Conservation (phyloP, 2,888 invertebrate genomes). For the Mylabris sibirica region DNA sequence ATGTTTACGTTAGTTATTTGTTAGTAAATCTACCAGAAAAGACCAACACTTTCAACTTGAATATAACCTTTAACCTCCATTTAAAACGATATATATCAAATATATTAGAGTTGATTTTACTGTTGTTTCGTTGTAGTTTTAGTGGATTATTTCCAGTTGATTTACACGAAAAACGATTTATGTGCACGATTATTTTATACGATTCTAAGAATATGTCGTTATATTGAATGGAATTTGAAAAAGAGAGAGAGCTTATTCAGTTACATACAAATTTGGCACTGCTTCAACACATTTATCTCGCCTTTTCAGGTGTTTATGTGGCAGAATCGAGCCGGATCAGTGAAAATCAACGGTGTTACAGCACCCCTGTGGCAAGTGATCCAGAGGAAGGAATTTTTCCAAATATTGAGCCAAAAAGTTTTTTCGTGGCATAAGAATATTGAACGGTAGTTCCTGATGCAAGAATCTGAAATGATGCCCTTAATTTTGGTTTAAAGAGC, state of each 20-base stretch:
- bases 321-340: not conserved
- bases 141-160: not conserved
- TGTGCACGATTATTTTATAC: not conserved
- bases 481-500: no score
- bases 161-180: not conserved
- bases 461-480: no score
- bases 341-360: no score
- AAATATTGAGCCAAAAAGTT: no score
- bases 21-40: not conserved
- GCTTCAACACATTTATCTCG: not conserved
- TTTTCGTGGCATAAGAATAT: no score
- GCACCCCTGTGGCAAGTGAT: no score
- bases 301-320: not conserved
- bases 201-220: not conserved
- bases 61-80: not conserved
- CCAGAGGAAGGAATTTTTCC: no score
- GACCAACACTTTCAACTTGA: not conserved
- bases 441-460: no score
- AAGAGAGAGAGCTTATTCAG: not conserved
- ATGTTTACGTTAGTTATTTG: not conserved
- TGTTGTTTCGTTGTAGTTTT: not conserved
- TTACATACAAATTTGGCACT: not conserved
- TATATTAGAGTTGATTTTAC: not conserved
- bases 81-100: no score
- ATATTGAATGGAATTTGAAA: not conserved